phyloP scores from a whole-genome alignment of 2,888 invertebrate species.

The Ophion ellenae region DNA sequence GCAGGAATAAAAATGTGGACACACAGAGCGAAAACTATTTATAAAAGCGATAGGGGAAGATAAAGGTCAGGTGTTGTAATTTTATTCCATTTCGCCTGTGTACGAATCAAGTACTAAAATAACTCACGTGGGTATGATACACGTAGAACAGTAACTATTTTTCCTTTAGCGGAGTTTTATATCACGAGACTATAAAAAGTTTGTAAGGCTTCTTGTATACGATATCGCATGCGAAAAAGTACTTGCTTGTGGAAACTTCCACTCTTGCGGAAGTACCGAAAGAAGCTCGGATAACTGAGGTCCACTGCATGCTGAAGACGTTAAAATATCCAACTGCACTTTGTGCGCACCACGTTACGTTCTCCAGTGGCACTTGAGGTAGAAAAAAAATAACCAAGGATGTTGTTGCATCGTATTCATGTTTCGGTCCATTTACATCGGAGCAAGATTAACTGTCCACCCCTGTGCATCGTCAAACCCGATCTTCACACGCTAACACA shows the following conservation, averaged over 20 bases:
- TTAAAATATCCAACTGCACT: constrained; percentile 3
- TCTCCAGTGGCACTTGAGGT: neutral
- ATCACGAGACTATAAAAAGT: neutral
- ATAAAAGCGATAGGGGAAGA: neutral
- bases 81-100: too few relatives aligned
- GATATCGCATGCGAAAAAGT: neutral
- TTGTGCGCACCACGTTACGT: neutral
- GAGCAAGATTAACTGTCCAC: constrained; percentile 55
- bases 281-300: neutral
- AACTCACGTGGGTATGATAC: neutral
- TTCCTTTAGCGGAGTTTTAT: neutral
- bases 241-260: neutral
- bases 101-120: neutral
- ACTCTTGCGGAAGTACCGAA: neutral
- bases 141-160: neutral
- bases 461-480: neutral
- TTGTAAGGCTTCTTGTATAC: neutral
- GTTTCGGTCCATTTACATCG: constrained; percentile 49
- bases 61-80: neutral
- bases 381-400: constrained; percentile 20
- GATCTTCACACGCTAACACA: constrained; percentile 28
- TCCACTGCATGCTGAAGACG: neutral
- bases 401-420: constrained; percentile 34
- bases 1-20: too few relatives aligned
- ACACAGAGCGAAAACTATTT: neutral